These are phyloP conservation scores for Athene cunicularia DNA, from an alignment of 2,113 vertebrate species.

Conservation along the genomic window DNA sequence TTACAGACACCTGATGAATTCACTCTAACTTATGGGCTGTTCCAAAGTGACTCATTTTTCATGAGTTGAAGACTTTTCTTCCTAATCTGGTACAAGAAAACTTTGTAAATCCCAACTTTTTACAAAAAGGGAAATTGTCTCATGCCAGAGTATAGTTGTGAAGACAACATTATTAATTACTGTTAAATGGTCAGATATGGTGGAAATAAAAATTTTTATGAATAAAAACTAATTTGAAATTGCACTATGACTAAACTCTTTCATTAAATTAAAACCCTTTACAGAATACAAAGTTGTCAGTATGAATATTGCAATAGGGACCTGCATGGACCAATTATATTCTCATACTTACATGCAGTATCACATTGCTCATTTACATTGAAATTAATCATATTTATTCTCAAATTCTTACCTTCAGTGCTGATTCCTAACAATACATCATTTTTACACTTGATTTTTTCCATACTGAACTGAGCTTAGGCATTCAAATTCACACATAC, in stretches of 20 bases:
- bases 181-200: neutral
- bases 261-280: neutral
- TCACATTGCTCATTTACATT: constrained; percentile 18
- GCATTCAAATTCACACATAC: neutral
- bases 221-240: neutral
- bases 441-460: constrained; percentile 51
- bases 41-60: neutral
- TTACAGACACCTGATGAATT: neutral
- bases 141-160: neutral
- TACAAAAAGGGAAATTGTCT: neutral
- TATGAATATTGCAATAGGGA: neutral
- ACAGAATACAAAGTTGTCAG: neutral
- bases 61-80: neutral
- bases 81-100: neutral
- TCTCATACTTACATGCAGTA: neutral
- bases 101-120: neutral
- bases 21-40: neutral
- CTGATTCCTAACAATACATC: constrained; percentile 18
- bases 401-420: neutral
- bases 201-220: neutral
- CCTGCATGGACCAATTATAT: neutral
- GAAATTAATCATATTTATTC: constrained; percentile 41
- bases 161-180: neutral
- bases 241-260: neutral
- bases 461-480: neutral